Evolutionary conservation across 1,140 invertebrate genomes (phyloP).

Genomic region (Anoplolepis gracilipes): DNA sequence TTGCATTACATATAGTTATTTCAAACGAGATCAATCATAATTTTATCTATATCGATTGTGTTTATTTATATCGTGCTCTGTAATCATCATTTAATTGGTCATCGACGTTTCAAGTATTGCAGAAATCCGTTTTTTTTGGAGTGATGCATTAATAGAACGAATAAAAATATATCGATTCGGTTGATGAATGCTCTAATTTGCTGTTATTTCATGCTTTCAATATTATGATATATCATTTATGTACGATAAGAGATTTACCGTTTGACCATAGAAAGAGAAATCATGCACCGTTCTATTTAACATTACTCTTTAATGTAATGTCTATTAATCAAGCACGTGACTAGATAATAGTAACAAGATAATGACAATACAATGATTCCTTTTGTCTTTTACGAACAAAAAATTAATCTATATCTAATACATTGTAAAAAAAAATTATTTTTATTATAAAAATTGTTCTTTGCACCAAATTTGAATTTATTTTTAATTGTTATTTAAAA

Average conservation of each 20-base stretch:
- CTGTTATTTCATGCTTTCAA: conserved; percentile 22
- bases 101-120: conserved; percentile 49
- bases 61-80: neutral
- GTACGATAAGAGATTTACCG: neutral
- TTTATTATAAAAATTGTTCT: neutral
- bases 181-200: conserved; percentile 33
- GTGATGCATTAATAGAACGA: conserved; percentile 22
- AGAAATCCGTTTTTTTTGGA: conserved; percentile 64
- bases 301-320: neutral
- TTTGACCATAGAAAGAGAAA: conserved; percentile 7
- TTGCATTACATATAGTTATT: neutral
- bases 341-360: neutral
- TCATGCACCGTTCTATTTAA: neutral
- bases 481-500: neutral
- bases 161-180: conserved; percentile 66
- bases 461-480: neutral
- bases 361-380: neutral
- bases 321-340: conserved; percentile 4
- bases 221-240: conserved; percentile 6
- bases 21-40: neutral
- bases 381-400: neutral
- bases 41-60: neutral
- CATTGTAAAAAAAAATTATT: neutral
- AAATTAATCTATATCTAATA: conserved; percentile 4
- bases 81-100: conserved; percentile 56